Conservation (phyloP, 2,888 invertebrate genomes). For the Chesias legatella region DNA sequence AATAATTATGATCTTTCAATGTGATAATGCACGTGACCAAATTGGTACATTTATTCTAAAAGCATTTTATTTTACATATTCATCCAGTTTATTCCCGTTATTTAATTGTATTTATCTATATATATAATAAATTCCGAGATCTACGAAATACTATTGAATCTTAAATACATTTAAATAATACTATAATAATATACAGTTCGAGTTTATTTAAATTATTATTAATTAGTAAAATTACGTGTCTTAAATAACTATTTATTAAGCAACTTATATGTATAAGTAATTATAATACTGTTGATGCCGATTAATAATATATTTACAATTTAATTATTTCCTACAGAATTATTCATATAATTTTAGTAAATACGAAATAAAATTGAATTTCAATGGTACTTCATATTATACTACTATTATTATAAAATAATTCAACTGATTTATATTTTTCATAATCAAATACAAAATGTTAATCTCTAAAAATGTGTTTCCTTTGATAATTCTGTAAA, state of each 20-base stretch:
- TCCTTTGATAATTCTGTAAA: no score
- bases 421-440: not conserved
- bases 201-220: slow-evolving; percentile 7
- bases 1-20: no score
- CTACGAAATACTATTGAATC: slow-evolving; percentile 3
- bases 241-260: slow-evolving; percentile 2
- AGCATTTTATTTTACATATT: no score
- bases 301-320: slow-evolving; percentile 6
- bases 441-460: not conserved
- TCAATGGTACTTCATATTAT: no score
- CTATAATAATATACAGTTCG: slow-evolving; percentile 11
- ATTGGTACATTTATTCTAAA: no score
- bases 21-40: no score
- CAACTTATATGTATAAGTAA: slow-evolving; percentile 6
- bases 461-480: no score
- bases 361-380: no score
- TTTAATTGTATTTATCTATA: slow-evolving; percentile 2
- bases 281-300: slow-evolving; percentile 24
- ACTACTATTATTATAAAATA: no score
- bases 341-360: no score
- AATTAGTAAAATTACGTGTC: not conserved
- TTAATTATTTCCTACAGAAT: no score
- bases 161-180: slow-evolving; percentile 3
- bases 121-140: not conserved
- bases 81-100: slow-evolving; percentile 14